phyloP scores from a whole-genome alignment of 1,140 invertebrate genomes.

The Drosophila tani region DNA sequence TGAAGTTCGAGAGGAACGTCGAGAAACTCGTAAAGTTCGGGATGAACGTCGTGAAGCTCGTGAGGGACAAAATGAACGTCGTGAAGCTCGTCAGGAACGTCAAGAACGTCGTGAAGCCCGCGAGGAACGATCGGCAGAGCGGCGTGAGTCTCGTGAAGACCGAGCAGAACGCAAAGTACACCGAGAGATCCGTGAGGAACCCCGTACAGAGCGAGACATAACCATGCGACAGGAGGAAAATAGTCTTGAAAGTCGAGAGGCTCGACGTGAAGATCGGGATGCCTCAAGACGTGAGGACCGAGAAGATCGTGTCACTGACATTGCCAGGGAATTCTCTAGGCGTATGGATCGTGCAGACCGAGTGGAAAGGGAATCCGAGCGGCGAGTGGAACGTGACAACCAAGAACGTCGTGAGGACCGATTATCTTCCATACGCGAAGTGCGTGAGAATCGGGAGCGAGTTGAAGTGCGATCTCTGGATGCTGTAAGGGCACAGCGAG shows the following conservation, averaged over 20 bases:
- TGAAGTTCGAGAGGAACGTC: neutral
- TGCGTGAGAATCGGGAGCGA: neutral
- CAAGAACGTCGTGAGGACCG: conserved; percentile 9
- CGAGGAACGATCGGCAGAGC: no score
- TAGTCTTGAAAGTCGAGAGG: neutral
- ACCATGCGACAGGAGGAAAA: neutral
- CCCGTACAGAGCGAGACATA: neutral
- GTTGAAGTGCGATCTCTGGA: neutral
- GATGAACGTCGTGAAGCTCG: neutral
- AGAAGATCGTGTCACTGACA: neutral
- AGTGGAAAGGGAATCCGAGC: conserved; percentile 8
- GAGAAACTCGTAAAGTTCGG: neutral
- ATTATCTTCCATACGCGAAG: neutral
- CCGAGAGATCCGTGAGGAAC: conserved; percentile 1
- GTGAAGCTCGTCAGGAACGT: neutral
- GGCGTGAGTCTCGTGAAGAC: neutral
- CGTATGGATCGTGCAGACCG: conserved; percentile 1
- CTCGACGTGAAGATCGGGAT: conserved; percentile 1
- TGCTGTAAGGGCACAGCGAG: neutral
- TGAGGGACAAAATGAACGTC: neutral
- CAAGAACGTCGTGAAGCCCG: neutral
- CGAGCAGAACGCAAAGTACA: neutral
- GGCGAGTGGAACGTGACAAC: neutral
- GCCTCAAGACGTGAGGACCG: neutral
- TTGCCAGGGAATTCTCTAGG: neutral